These are phyloP conservation scores for Rhinichthys osculus DNA, from an alignment of 2,797 vertebrate genomes.

Conservation along the genomic window DNA sequence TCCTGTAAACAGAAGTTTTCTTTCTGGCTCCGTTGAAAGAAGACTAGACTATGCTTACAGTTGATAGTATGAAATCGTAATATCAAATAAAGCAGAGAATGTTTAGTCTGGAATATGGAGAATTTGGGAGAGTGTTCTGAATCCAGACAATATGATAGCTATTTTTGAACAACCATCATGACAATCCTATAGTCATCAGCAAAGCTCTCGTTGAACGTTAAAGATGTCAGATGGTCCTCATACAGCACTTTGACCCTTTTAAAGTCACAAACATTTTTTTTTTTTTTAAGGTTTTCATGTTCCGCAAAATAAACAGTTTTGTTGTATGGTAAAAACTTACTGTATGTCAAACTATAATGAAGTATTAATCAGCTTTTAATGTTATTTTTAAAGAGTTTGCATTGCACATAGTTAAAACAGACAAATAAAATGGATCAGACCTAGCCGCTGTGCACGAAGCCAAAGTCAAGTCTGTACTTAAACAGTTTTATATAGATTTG, in stretches of 20 bases:
- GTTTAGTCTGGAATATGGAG: background rate
- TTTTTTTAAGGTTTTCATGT: slow-evolving; percentile 65
- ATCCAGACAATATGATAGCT: slow-evolving; percentile 38
- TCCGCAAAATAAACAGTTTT: slow-evolving; percentile 54
- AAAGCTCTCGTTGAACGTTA: slow-evolving; percentile 69
- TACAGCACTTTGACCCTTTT: slow-evolving; percentile 84
- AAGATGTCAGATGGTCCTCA: slow-evolving; percentile 75
- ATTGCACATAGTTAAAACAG: slow-evolving; percentile 51
- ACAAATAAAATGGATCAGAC: slow-evolving; percentile 61
- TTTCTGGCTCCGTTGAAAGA: slow-evolving; percentile 31
- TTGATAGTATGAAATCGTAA: slow-evolving; percentile 23
- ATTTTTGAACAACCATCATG: slow-evolving; percentile 65
- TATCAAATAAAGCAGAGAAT: slow-evolving; percentile 3
- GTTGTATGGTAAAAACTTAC: slow-evolving; percentile 55
- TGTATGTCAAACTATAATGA: slow-evolving; percentile 55
- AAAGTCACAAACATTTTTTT: slow-evolving; percentile 71
- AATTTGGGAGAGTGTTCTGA: slow-evolving; percentile 24
- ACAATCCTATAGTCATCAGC: slow-evolving; percentile 77
- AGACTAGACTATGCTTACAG: slow-evolving; percentile 20
- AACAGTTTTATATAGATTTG: slow-evolving; percentile 58
- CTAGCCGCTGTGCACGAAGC: slow-evolving; percentile 69
- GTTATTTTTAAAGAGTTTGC: slow-evolving; percentile 54
- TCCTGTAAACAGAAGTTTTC: slow-evolving; percentile 21
- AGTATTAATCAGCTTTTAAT: slow-evolving; percentile 67
- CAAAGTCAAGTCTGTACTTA: slow-evolving; percentile 66